Conservation (phyloP, 2,797 vertebrate genomes). For the Harpagifer antarcticus region DNA sequence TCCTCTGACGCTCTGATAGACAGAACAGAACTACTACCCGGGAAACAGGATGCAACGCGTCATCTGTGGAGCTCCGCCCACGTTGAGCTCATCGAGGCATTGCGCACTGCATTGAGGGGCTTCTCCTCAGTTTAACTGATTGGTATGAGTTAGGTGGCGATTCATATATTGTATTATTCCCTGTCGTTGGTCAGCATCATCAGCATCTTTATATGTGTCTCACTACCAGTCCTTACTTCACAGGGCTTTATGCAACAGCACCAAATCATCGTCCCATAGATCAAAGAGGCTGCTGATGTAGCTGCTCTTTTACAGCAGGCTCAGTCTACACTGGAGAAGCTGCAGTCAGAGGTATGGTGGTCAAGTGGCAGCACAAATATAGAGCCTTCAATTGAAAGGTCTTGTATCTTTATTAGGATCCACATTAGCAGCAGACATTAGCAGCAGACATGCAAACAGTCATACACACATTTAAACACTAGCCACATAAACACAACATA, state of each 20-base stretch:
- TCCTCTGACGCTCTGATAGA: too few species aligned
- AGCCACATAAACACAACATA: too few species aligned
- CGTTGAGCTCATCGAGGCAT: too few species aligned
- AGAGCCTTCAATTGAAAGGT: not conserved
- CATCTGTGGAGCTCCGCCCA: too few species aligned
- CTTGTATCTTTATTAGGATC: not conserved
- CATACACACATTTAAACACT: too few species aligned
- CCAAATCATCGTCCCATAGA: slow-evolving; percentile 40
- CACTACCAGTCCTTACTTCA: not conserved
- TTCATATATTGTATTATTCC: not conserved
- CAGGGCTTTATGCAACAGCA: slow-evolving; percentile 54
- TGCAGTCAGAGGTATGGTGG: slow-evolving; percentile 45
- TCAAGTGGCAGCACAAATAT: not conserved
- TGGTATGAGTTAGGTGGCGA: not conserved
- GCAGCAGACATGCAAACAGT: too few species aligned
- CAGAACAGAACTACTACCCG: too few species aligned
- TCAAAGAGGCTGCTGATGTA: slow-evolving; percentile 51
- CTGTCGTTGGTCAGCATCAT: not conserved
- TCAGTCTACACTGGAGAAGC: slow-evolving; percentile 70
- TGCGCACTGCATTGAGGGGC: too few species aligned
- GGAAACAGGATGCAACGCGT: too few species aligned
- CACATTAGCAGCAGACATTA: too few species aligned
- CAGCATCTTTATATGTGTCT: not conserved
- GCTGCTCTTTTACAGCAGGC: slow-evolving; percentile 66
- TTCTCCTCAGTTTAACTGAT: too few species aligned